Evolutionary conservation across 1,140 invertebrate species (phyloP), one percentile per base, ranked within the genome.

Genomic region (Hirudo medicinalis): DNA sequence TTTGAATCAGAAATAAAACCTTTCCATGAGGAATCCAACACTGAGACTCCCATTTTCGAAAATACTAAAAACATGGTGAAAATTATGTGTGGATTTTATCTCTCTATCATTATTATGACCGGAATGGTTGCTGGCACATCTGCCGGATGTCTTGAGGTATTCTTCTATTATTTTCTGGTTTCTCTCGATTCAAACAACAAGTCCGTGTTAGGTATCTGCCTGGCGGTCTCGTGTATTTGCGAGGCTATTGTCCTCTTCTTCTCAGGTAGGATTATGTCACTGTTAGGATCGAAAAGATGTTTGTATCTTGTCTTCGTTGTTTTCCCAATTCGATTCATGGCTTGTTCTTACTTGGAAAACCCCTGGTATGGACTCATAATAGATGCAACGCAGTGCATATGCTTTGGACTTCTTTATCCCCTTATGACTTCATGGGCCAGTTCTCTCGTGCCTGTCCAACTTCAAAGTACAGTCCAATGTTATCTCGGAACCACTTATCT

Each of bases 391-490:
- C 91, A 94, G 82, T 91, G 91, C n/a, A 82, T 93, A 11, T 91
- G 91, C 0, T 91, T 91, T 78, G 91, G 92, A 17, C 84, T 95
- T 72, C 90, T 91, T 78, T 95, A 91, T 83, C 87, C 91, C 0
- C 89, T 90, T 17, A 91, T 94, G 87, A 88, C 91, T 15, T 90
- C 89, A 0, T 94, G 93, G 81, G 91, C 91, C 0, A 90, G 88
- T 78, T 87, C 89, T 75, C 86, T 92, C 2, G 87, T 91, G 8
- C 90, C 91, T n/a, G 85, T 87, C 1, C 91, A 91, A 17, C 90
- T 89, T 0, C 89, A 91, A 79, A 89, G 90, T 3, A 94, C 91
- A 27, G 87, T 92, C 67, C 89, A 90, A 83, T 90, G 90, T 67
- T 81, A 91, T 67, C 83, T 92, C 4, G 89, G 89, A 22, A 89